Evolutionary conservation across 2,113 vertebrate species (phyloP), one percentile per base, ranked within the genome.

Genomic region (Genyomyrus donnyi): DNA sequence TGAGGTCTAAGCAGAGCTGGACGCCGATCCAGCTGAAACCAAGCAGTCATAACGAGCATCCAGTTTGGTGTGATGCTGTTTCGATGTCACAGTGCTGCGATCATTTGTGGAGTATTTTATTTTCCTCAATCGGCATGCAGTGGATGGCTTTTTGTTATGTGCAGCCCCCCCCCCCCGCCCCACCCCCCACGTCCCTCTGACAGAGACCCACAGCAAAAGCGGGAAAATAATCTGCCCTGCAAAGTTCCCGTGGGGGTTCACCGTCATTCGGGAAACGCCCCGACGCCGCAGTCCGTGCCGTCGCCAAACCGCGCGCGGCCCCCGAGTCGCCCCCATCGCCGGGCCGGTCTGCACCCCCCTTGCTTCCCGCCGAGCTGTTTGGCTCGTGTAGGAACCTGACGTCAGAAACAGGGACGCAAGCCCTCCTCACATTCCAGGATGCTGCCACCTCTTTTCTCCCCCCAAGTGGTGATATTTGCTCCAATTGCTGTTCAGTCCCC

Each of bases 391-490:
- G 42, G n/a, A 70, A 45, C 45, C 53, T 74, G 27, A 74, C 10
- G 58, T 39, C 11, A 74, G 17, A 86, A 77, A 42, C 84, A 42
- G 46, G 58, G 85, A 70, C 24, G 15, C 46, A 46, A n/a, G 45
- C 27, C 53, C 46, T 89, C 56, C 45, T 91, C 62, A 91, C 88
- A 87, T 89, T 89, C 90, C 88, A 80, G 58, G 62, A 89, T 87
- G 39, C 88, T 89, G 24, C 70, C 70, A 8, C 31, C 35, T 77
- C 70, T 42, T 11, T 42, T 35, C 74, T 80, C 3, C 35, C 35
- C 39, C 89, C 46, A 35, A 66, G 85, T 77, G 84, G 85, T 77
- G 13, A 90, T 27, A 74, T 90, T 90, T 31, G 24, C 50, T 88
- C 70, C 90, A 35, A 53, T 85, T 50, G 85, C 53, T 87, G 53